Evolutionary conservation across 2,113 vertebrate species (phyloP), one percentile per base, ranked within the genome.

Genomic region (Eira barbara): DNA sequence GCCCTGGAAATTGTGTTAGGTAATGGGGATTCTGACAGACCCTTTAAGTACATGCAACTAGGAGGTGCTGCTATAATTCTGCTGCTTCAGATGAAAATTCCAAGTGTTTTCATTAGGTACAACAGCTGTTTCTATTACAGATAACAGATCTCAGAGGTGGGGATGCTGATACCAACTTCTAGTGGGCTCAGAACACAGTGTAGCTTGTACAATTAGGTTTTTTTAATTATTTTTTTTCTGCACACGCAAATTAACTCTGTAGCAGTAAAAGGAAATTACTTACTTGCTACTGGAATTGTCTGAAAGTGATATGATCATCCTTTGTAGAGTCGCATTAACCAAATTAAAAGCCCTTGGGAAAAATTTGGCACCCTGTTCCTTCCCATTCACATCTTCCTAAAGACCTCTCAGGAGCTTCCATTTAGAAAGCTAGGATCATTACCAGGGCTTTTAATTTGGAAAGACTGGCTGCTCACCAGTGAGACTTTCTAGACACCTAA

Each of bases 61-160:
- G 98, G 15, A 98, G 92, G 92, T 96, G n/a, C 57, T 52, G 98
- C 98, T 98, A 87, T 98, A 98, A 98, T 98, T 98, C 98, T 97
- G 96, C 97, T 97, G 98, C 98, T 98, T 98, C 97, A 90, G 93
- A 98, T 98, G 92, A 97, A 98, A 97, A 92, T 65, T 79, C 95
- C 96, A 97, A 98, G 97, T 98, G 98, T 96, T 98, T 99, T 98
- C 98, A 98, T 98, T 98, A 98, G 98, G 97, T 98, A 89, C 97
- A 98, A 98, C 99, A 98, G 98, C 98, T 99, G 98, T 98, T 99
- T 99, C 98, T 98, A 61, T 97, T 98, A 98, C 97, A 98, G 97
- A 98, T 98, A 97, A 98, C 97, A 98, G 97, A 98, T 97, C 98
- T 97, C 97, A 96, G 36, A 98, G 97, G 97, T 98, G 98, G 97